These are phyloP conservation scores for Larimichthys polyactis DNA, from an alignment of 2,113 vertebrate genomes.

Conservation along the genomic window DNA sequence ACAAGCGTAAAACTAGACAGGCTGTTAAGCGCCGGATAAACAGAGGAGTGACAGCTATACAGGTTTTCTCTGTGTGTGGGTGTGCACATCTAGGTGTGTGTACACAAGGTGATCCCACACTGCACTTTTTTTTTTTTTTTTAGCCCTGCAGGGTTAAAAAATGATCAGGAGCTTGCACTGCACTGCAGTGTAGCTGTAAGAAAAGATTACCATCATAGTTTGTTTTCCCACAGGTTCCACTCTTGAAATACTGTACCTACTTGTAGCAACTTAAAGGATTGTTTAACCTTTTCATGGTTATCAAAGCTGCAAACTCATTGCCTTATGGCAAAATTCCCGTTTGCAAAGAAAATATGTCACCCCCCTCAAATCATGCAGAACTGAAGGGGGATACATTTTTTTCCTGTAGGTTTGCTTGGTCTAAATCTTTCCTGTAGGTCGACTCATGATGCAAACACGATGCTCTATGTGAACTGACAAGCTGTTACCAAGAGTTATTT, in stretches of 20 bases:
- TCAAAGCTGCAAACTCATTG: not conserved
- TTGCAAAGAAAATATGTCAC: too few species aligned
- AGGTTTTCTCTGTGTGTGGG: slow-evolving; percentile 16
- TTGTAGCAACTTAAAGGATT: not conserved
- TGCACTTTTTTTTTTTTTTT: not conserved
- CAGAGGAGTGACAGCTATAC: slow-evolving; percentile 45
- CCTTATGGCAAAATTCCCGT: not conserved
- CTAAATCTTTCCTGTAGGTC: not conserved
- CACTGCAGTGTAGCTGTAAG: not conserved
- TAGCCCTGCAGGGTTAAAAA: slow-evolving; percentile 9
- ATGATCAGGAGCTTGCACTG: not conserved
- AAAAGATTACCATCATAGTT: not conserved
- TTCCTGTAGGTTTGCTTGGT: not conserved
- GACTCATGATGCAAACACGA: not conserved
- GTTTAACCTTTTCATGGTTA: not conserved
- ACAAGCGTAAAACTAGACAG: slow-evolving; percentile 53
- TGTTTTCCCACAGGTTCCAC: not conserved
- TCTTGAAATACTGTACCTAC: not conserved
- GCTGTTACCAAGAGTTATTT: slow-evolving; percentile 4
- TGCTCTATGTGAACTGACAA: slow-evolving; percentile 1
- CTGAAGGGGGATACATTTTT: too few species aligned
- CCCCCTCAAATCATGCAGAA: too few species aligned
- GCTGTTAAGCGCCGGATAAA: slow-evolving; percentile 36
- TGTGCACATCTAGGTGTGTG: slow-evolving; percentile 5
- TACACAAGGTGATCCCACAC: not conserved